phyloP scores from a whole-genome alignment of 2,797 vertebrate species.

The Leptodactylus fallax region DNA sequence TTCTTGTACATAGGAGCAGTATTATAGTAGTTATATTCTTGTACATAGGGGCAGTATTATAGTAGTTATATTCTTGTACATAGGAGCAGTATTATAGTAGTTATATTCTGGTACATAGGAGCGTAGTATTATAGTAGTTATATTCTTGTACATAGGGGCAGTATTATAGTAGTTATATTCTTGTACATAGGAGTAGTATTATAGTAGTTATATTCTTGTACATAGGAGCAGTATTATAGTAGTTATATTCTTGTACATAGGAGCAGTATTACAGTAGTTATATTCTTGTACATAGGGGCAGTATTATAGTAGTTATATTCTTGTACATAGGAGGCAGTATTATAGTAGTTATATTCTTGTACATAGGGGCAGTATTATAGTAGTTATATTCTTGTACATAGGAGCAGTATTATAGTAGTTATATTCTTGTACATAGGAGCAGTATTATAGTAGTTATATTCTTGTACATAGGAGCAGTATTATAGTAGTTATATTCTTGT shows the following conservation, averaged over 20 bases:
- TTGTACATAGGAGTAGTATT: no score
- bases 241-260: neutral
- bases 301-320: neutral
- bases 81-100: neutral
- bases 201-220: no score
- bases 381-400: neutral
- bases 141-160: no score
- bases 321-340: neutral
- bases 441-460: no score
- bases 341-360: neutral
- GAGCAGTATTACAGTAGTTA: slow-evolving; percentile 3
- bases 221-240: neutral
- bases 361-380: neutral
- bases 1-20: no score
- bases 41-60: neutral
- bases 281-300: neutral
- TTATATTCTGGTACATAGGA: neutral
- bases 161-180: no score
- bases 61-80: slow-evolving; percentile 2
- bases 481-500: no score
- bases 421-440: no score
- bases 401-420: no score
- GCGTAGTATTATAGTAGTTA: no score
- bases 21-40: no score
- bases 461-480: no score